These are phyloP conservation scores for Oreochromis niloticus DNA, from an alignment of 2,113 vertebrate genomes.

Conservation along the genomic window DNA sequence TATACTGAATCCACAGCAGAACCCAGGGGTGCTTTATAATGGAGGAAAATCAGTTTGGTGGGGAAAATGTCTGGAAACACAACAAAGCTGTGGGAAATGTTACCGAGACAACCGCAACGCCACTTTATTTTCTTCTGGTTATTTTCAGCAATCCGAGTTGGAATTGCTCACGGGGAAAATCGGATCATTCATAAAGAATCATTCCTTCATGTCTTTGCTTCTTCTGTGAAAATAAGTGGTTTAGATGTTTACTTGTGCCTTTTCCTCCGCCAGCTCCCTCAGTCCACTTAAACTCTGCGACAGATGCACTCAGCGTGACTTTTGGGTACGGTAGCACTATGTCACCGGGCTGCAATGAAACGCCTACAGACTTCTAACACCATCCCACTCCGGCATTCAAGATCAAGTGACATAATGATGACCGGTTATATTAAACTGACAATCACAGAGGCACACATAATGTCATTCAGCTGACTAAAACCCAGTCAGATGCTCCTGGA, in stretches of 20 bases:
- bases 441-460: neutral
- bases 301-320: conserved; percentile 31
- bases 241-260: neutral
- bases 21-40: conserved; percentile 36
- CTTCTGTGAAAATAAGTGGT: conserved; percentile 11
- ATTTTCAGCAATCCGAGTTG: conserved; percentile 1
- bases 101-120: conserved; percentile 33
- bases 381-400: neutral
- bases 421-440: neutral
- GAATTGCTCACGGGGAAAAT: conserved; percentile 17
- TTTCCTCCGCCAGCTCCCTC: neutral
- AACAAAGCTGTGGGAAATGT: conserved; percentile 56
- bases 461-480: neutral
- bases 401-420: neutral
- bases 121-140: conserved; percentile 37
- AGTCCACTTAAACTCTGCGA: neutral
- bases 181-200: conserved; percentile 7
- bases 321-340: neutral
- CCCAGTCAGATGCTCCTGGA: neutral
- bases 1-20: conserved; percentile 19
- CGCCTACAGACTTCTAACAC: conserved; percentile 3
- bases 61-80: conserved; percentile 36
- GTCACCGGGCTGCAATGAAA: conserved; percentile 9
- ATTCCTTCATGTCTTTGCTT: neutral
- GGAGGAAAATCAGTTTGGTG: conserved; percentile 17